Evolutionary conservation across 2,888 invertebrate genomes (phyloP).

Genomic region (Stenoptilia bipunctidactyla): DNA sequence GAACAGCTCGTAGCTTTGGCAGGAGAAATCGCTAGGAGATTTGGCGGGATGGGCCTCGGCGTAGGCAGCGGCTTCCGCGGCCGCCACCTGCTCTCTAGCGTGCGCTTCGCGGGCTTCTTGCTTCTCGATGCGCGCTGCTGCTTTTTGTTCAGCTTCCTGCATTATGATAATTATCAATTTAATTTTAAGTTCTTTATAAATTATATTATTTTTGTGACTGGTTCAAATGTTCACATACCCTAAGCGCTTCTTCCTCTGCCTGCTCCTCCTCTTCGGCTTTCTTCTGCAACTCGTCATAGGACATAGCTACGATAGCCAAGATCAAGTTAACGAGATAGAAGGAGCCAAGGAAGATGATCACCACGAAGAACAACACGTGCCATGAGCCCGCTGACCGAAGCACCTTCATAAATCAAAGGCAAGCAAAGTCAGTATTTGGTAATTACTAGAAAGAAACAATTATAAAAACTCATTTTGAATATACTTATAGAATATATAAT

Average conservation of each 20-base stretch:
- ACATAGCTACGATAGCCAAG: constrained; percentile 99
- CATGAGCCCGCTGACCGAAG: constrained; percentile 95
- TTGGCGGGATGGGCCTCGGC: constrained; percentile 79
- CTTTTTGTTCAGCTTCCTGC: constrained; percentile 89
- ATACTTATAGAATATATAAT: no score
- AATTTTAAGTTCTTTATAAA: not conserved
- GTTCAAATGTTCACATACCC: constrained; percentile 64
- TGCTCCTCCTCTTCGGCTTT: constrained; percentile 97
- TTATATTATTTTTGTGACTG: not conserved
- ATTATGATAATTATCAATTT: not conserved
- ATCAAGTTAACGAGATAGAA: constrained; percentile 99
- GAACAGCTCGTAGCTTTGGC: constrained; percentile 92
- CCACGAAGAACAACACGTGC: constrained; percentile 98
- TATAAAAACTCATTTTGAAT: no score
- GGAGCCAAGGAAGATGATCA: constrained; percentile 98
- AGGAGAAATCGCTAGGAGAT: constrained; percentile 92
- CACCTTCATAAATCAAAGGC: constrained; percentile 68
- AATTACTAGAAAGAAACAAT: no score
- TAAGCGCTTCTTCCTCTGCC: constrained; percentile 93
- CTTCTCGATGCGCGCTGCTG: constrained; percentile 76
- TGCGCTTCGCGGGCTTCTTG: constrained; percentile 71
- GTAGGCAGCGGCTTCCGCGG: constrained; percentile 74
- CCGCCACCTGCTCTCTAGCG: constrained; percentile 74
- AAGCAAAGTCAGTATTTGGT: no score
- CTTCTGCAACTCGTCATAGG: constrained; percentile 98